Conservation (phyloP, 2,888 invertebrate species). For the Andrena bicolor region DNA sequence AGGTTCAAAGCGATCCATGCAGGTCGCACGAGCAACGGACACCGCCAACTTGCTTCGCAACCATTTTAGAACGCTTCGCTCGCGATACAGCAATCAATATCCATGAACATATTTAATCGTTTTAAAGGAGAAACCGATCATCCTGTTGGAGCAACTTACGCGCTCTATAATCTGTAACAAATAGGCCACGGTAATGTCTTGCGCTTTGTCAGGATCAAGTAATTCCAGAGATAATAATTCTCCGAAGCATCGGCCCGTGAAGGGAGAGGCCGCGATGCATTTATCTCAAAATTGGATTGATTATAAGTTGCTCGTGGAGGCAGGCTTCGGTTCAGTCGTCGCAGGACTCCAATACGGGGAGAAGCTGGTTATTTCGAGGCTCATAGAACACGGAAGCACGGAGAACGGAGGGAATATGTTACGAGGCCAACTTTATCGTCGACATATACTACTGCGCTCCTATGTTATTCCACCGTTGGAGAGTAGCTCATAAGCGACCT, state of each 20-base stretch:
- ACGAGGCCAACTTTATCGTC: slow-evolving; percentile 59
- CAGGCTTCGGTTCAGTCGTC: slow-evolving; percentile 44
- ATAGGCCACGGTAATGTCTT: slow-evolving; percentile 30
- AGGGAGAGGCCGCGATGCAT: slow-evolving; percentile 53
- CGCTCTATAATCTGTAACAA: neutral
- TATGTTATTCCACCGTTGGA: slow-evolving; percentile 33
- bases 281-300: slow-evolving; percentile 66
- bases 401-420: slow-evolving; percentile 57
- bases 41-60: neutral
- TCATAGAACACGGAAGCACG: slow-evolving; percentile 51
- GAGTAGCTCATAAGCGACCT: slow-evolving; percentile 28
- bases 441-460: slow-evolving; percentile 50
- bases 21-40: neutral
- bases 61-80: neutral
- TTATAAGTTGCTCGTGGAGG: slow-evolving; percentile 58
- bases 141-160: neutral
- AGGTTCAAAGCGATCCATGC: neutral
- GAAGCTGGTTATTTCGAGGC: slow-evolving; percentile 67
- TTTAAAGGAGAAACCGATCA: neutral
- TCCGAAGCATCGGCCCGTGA: slow-evolving; percentile 45
- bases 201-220: slow-evolving; percentile 35
- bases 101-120: slow-evolving; percentile 4
- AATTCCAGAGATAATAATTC: slow-evolving; percentile 55
- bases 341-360: slow-evolving; percentile 44
- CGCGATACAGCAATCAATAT: too few species aligned